phyloP scores from a whole-genome alignment of 2,113 vertebrate genomes.

The Grammomys surdaster region DNA sequence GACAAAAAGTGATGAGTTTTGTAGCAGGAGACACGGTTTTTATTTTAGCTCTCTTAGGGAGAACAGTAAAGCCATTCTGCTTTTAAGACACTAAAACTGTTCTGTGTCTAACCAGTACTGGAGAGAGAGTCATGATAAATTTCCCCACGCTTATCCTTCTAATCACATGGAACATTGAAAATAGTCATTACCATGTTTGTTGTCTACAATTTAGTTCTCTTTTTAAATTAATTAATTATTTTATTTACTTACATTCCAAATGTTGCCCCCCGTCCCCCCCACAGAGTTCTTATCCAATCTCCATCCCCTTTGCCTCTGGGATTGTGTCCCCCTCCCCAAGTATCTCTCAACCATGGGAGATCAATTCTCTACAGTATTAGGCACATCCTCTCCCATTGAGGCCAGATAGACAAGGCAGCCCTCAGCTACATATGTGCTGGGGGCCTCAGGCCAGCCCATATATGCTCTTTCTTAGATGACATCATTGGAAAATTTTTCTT shows the following conservation, averaged over 20 bases:
- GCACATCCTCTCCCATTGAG: no score
- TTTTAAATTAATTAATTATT: no score
- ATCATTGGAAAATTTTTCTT: background rate
- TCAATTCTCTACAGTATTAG: no score
- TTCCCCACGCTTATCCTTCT: background rate
- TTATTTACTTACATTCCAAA: background rate
- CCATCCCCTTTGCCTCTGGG: no score
- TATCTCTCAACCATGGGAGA: no score
- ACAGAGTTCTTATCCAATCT: no score
- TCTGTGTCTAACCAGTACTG: background rate
- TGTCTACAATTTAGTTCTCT: background rate
- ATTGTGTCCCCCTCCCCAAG: no score
- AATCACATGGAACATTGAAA: background rate
- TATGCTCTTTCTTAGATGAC: background rate
- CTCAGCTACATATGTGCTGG: no score
- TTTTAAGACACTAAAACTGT: background rate
- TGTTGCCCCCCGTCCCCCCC: no score
- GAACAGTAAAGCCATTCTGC: background rate
- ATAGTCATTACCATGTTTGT: background rate
- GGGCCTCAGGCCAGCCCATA: no score
- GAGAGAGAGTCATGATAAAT: background rate
- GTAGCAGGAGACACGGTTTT: background rate
- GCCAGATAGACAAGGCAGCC: no score
- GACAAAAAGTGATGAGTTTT: slow-evolving; percentile 44
- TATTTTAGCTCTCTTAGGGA: slow-evolving; percentile 11